Evolutionary conservation across 2,113 vertebrate genomes (phyloP), one percentile per base, ranked within the genome.

Genomic region (Xenotilapia leptura): DNA sequence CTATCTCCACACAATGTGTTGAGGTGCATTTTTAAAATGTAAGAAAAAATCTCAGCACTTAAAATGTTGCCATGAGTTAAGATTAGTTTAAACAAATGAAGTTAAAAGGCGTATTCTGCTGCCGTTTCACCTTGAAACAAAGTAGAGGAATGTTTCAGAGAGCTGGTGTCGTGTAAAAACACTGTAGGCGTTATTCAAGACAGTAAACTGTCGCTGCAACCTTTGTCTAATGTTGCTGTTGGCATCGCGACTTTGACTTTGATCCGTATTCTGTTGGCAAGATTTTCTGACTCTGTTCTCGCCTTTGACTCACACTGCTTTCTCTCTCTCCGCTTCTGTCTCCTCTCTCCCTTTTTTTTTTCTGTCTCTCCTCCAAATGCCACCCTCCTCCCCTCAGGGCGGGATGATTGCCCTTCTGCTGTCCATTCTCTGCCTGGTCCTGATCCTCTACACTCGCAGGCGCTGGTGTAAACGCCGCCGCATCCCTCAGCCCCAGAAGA

Each of bases 381-480:
- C 82, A 73, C 53, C 83, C 51, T 83, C 56, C 23, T 87, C 82
- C 89, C 90, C 38, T 1, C 94, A 99, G 99, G 99, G 98, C 6
- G 99, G 99, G 42, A 99, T 99, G 98, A 99, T 99, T 0, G 99
- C 99, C 68, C 95, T 99, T 92, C 96, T 99, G 90, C 96, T 99
- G 83, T 99, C 98, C 93, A 97, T 99, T 95, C 95, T 99, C 82
- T 99, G 98, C 93, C 96, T 99, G 87, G 98, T 99, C 49, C 97
- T 99, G 96, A 98, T 99, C 95, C 97, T 99, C 15, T 99, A 99
- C 94, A 99, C 98, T 0, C 97, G 99, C 6, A 95, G 98, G 70
- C 98, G 98, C 4, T 99, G 99, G 98, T 99, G 99, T 89, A 99
- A 99, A 91, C 97, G 99, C 40, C 97, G 99, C 33, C 97, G 99